These are phyloP conservation scores for Hypselothyrea guttata DNA, from an alignment of 2,888 invertebrate species.

Conservation along the genomic window DNA sequence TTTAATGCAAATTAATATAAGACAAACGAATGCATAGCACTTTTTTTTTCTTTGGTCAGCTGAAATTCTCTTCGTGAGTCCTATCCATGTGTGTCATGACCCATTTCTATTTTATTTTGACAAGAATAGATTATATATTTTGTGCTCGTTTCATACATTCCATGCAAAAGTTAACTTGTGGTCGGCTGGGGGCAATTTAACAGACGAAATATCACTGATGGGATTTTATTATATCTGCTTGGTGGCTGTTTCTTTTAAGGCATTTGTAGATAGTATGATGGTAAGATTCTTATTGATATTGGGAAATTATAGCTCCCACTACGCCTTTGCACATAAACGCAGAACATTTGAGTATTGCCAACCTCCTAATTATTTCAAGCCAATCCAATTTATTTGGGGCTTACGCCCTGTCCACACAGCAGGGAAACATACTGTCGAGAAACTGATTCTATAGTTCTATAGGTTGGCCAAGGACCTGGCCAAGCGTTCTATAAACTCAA, in stretches of 20 bases:
- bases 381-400: too few species aligned
- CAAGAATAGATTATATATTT: slow-evolving; percentile 36
- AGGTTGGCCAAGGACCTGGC: too few species aligned
- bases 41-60: slow-evolving; percentile 17
- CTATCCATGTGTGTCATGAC: slow-evolving; percentile 32
- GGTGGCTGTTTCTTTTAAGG: slow-evolving; percentile 18
- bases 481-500: too few species aligned
- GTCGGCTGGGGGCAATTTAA: slow-evolving; percentile 12
- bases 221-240: slow-evolving; percentile 7
- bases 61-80: slow-evolving; percentile 15
- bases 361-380: too few species aligned
- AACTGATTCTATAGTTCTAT: too few species aligned
- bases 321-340: too few species aligned
- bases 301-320: too few species aligned
- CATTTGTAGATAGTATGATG: slow-evolving; percentile 44
- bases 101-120: slow-evolving; percentile 41
- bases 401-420: too few species aligned
- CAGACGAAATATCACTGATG: slow-evolving; percentile 16
- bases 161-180: slow-evolving; percentile 14
- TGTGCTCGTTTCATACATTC: slow-evolving; percentile 61
- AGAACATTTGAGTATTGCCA: too few species aligned
- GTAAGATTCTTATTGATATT: too few species aligned
- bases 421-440: too few species aligned
- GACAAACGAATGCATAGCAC: slow-evolving; percentile 28
- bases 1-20: slow-evolving; percentile 34